Evolutionary conservation across 2,797 vertebrate genomes (phyloP), one percentile per base, ranked within the genome.

Genomic region (Tinamus major): DNA sequence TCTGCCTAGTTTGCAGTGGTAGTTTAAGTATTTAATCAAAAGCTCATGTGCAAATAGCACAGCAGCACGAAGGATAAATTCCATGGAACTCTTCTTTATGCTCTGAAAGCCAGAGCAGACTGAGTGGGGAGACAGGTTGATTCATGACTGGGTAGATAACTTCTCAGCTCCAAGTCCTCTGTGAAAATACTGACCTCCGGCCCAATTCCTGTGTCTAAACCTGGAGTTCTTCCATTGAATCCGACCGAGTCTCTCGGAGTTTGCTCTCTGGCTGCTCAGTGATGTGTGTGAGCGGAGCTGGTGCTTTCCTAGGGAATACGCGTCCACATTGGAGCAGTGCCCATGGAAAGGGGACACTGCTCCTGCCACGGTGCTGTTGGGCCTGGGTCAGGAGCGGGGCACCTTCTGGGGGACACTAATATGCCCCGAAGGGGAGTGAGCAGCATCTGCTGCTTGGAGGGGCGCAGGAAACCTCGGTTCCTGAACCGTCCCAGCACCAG

Each of bases 321-420:
- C 13, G 4, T 58, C 53, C 21, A 4, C 29, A 33, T 51, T 9
- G 9, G 35, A 39, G 53, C 51, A 64, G 19, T 33, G 2, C 1
- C 2, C 4, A 0, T 6, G 44, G 77, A 10, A 7, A 9, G 77
- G 55, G 77, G 75, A 49, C 53, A 10, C 18, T 5, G 1, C 3
- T 58, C n/a, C 29, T 62, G 58, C 9, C 51, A 51, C 46, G 2
- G 4, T 15, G 86, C 44, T 17, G 74, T 3, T 35, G 39, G 71
- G 68, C 24, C 67, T 42, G 79, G 29, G 6, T 2, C 1, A 1
- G 70, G 64, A 71, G n/a, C 1, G 6, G 71, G 77, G 8, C 19
- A 2, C 3, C 13, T 24, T 24, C 44, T 2, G 2, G 19, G 46
- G 8, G 37, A 14, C 61, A 15, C 26, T 0, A 7, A 29, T 0